Percentiles rank a stretch among this genome's conserved stretches.
Conservation (phyloP, 2,888 invertebrate genomes). For the Heliconius aoede region DNA sequence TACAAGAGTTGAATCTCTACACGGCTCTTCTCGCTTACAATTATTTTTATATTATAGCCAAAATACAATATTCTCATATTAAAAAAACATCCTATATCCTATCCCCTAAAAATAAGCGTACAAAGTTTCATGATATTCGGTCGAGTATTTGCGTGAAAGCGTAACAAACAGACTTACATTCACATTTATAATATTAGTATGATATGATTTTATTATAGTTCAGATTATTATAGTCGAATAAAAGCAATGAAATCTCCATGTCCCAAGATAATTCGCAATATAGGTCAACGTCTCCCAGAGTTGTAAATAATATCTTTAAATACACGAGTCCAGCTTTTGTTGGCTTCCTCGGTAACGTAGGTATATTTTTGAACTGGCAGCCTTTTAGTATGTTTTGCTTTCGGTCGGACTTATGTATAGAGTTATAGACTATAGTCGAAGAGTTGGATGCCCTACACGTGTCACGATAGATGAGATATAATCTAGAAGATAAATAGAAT, state of each 20-base stretch:
- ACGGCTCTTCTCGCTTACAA: no score
- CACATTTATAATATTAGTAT: no score
- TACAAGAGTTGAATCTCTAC: no score
- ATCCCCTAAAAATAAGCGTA: no score
- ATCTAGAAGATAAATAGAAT: not conserved
- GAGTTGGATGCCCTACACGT: not conserved
- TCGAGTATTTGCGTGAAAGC: no score
- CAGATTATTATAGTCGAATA: not conserved
- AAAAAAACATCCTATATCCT: no score
- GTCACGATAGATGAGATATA: not conserved
- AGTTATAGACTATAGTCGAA: not conserved
- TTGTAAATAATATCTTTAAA: slow-evolving; percentile 14
- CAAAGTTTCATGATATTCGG: no score
- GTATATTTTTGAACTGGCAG: not conserved
- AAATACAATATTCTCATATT: no score
- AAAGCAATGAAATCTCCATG: not conserved
- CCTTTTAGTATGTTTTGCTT: not conserved
- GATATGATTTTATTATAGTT: no score
- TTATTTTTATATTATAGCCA: no score
- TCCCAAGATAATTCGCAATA: slow-evolving; percentile 4
- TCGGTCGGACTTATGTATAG: not conserved
- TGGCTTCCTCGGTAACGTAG: slow-evolving; percentile 10
- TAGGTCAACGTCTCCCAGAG: slow-evolving; percentile 22
- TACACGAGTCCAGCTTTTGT: not conserved
- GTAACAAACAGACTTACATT: no score